Evolutionary conservation across 2,113 vertebrate species (phyloP).

Genomic region (Lathamus discolor): DNA sequence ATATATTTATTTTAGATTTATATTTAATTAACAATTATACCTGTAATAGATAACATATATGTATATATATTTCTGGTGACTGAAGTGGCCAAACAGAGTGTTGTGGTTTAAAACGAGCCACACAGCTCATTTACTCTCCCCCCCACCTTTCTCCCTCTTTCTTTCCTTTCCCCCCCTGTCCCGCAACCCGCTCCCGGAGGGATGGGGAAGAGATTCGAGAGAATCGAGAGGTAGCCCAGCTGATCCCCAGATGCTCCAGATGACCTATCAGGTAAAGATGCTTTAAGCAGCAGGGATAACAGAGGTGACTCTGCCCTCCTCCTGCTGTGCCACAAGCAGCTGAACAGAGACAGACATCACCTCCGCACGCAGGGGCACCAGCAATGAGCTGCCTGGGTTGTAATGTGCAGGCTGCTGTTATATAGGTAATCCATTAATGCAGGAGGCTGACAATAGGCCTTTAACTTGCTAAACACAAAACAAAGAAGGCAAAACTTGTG

Average conservation of each 20-base stretch:
- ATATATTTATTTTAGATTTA: not conserved
- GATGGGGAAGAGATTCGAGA: too few species aligned
- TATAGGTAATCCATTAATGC: not conserved
- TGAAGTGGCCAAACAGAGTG: not conserved
- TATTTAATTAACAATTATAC: not conserved
- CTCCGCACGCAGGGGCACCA: not conserved
- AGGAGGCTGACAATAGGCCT: not conserved
- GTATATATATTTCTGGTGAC: not conserved
- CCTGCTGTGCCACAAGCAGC: not conserved
- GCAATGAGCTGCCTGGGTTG: not conserved
- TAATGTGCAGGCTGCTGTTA: not conserved
- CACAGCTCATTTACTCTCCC: too few species aligned
- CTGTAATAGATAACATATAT: not conserved
- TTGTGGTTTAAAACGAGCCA: too few species aligned
- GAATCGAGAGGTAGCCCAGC: not conserved
- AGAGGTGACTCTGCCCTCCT: not conserved
- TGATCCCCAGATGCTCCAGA: not conserved
- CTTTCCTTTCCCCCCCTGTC: too few species aligned
- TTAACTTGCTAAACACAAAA: not conserved
- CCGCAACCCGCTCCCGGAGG: too few species aligned
- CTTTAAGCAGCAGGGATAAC: not conserved
- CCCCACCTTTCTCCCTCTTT: too few species aligned
- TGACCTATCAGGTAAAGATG: not conserved
- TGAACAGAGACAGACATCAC: not conserved
- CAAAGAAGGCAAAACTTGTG: not conserved